A percentile compares a stretch with the other conserved stretches of the same genome.
These are phyloP conservation scores for Oceanodroma tethys DNA, from an alignment of 2,113 vertebrate species.

Conservation along the genomic window DNA sequence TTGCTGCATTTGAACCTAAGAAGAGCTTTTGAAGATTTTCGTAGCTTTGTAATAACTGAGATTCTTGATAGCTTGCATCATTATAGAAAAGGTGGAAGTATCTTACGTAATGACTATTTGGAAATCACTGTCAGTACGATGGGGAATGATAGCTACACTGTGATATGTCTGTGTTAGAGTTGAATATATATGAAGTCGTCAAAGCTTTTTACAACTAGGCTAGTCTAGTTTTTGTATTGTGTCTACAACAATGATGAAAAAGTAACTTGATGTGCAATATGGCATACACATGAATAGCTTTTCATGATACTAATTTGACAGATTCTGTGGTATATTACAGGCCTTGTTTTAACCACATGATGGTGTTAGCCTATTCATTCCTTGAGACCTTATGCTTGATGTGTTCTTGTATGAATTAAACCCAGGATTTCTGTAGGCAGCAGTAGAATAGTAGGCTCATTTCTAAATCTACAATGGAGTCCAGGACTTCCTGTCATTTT, in stretches of 20 bases:
- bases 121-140: not conserved
- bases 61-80: not conserved
- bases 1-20: not conserved
- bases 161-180: not conserved
- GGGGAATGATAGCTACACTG: not conserved
- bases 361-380: not conserved
- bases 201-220: not conserved
- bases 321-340: not conserved
- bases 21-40: not conserved
- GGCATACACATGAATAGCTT: slow-evolving; percentile 15
- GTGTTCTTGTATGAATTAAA: not conserved
- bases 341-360: not conserved
- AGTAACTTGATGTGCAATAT: slow-evolving; percentile 24
- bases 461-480: slow-evolving; percentile 54
- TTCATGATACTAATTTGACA: slow-evolving; percentile 55
- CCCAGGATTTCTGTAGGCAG: not conserved
- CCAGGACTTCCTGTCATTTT: slow-evolving; percentile 25
- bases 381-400: not conserved
- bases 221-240: not conserved
- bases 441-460: slow-evolving; percentile 1
- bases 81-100: not conserved
- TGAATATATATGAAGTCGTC: not conserved
- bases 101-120: not conserved
- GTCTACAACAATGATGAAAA: slow-evolving; percentile 23
- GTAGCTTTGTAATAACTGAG: not conserved